Conservation (phyloP, 1,140 invertebrate species). For the Drosophila melanica region DNA sequence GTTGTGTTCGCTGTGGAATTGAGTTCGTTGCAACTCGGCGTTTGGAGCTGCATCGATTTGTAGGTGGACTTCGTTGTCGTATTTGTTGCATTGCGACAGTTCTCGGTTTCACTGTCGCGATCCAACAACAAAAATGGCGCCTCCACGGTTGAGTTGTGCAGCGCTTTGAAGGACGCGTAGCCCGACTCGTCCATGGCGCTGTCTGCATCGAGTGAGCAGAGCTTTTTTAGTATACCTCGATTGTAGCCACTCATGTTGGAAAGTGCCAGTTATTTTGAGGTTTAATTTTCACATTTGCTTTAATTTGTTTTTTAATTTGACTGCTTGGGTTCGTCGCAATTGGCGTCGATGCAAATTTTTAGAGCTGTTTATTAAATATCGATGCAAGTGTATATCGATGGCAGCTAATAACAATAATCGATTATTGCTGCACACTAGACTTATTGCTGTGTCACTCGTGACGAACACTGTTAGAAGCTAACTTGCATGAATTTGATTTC, state of each 20-base stretch:
- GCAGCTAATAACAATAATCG: neutral
- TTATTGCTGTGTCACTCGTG: slow-evolving; percentile 1
- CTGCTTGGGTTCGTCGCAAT: slow-evolving; percentile 27
- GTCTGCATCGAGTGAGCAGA: slow-evolving; percentile 36
- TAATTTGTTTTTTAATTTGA: slow-evolving; percentile 25
- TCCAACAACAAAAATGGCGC: slow-evolving; percentile 73
- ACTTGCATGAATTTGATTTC: neutral
- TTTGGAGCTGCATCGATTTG: slow-evolving; percentile 45
- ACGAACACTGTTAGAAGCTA: neutral
- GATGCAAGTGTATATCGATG: slow-evolving; percentile 18
- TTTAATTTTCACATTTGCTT: slow-evolving; percentile 45
- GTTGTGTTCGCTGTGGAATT: neutral
- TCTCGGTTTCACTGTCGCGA: slow-evolving; percentile 53
- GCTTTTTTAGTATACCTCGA: slow-evolving; percentile 43
- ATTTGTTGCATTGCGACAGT: slow-evolving; percentile 63
- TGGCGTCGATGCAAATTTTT: slow-evolving; percentile 36
- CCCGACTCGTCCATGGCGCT: slow-evolving; percentile 68
- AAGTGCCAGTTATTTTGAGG: slow-evolving; percentile 21
- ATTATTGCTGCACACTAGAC: neutral
- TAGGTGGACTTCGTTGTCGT: slow-evolving; percentile 10
- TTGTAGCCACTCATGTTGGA: slow-evolving; percentile 64
- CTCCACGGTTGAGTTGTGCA: slow-evolving; percentile 69
- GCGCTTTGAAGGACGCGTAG: slow-evolving; percentile 65
- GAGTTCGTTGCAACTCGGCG: slow-evolving; percentile 29
- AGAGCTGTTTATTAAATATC: slow-evolving; percentile 11